A percentile compares a stretch with the other conserved stretches of the same genome.
These are phyloP conservation scores for Gavia stellata DNA, from an alignment of 2,113 vertebrate species.

Conservation along the genomic window DNA sequence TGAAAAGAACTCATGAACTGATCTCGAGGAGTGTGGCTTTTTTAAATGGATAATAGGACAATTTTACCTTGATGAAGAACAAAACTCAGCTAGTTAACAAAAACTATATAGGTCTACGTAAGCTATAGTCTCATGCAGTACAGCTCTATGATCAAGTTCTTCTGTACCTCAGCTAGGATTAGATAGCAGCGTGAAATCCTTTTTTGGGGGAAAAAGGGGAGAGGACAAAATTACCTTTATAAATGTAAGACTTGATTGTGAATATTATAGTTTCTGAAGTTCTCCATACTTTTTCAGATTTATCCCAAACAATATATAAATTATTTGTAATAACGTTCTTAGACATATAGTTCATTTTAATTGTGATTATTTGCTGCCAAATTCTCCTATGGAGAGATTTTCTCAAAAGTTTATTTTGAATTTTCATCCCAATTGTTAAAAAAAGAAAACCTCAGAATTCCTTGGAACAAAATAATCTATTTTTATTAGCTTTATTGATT, in stretches of 20 bases:
- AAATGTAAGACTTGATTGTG: background rate
- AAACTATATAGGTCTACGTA: background rate
- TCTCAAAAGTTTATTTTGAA: background rate
- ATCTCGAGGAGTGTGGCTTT: background rate
- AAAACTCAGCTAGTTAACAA: background rate
- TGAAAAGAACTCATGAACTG: background rate
- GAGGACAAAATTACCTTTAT: background rate
- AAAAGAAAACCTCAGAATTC: background rate
- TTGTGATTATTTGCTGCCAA: background rate
- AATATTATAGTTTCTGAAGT: background rate
- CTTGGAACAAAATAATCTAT: background rate
- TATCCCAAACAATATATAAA: background rate
- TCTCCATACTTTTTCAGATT: background rate
- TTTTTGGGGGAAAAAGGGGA: background rate
- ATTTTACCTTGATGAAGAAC: background rate
- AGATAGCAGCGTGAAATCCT: background rate
- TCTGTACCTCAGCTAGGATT: background rate
- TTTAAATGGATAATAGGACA: background rate
- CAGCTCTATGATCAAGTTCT: background rate
- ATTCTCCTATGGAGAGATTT: background rate
- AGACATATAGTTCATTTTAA: background rate
- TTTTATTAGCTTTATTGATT: background rate
- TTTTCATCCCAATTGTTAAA: background rate
- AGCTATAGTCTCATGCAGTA: background rate
- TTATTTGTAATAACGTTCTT: background rate